Evolutionary conservation across 2,888 invertebrate species (phyloP).

Genomic region (Pseudanteris insignis): DNA sequence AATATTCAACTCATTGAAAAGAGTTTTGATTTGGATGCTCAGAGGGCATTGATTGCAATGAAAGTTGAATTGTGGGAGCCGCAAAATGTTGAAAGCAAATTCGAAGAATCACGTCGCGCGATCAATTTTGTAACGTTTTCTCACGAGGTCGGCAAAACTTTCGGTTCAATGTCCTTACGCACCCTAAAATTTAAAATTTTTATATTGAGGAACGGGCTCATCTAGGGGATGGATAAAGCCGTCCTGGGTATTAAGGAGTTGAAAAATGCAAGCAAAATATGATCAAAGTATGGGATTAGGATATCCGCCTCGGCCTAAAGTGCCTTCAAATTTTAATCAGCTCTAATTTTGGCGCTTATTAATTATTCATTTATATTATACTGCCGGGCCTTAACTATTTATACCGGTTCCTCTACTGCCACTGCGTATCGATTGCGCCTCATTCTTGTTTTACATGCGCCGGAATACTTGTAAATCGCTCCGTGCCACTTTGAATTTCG

Average conservation of each 20-base stretch:
- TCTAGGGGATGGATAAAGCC: constrained; percentile 23
- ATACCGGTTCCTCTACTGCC: not conserved
- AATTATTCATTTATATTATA: constrained; percentile 33
- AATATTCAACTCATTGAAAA: no score
- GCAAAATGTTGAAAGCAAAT: constrained; percentile 25
- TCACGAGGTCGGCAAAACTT: constrained; percentile 17
- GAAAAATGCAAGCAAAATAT: constrained; percentile 42
- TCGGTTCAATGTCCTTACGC: constrained; percentile 34
- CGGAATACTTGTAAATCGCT: constrained; percentile 13
- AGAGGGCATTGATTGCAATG: constrained; percentile 21
- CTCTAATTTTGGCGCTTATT: constrained; percentile 26
- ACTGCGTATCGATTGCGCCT: constrained; percentile 9
- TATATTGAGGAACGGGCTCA: constrained; percentile 25
- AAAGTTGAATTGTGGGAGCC: constrained; percentile 1
- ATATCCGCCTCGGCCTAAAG: constrained; percentile 14
- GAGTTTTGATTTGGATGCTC: no score
- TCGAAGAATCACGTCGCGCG: constrained; percentile 31
- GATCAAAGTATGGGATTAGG: constrained; percentile 41
- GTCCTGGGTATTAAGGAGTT: constrained; percentile 36
- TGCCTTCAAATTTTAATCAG: constrained; percentile 36
- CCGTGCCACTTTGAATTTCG: constrained; percentile 6
- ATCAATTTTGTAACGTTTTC: constrained; percentile 34
- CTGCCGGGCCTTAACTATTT: constrained; percentile 20
- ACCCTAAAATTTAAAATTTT: constrained; percentile 30
- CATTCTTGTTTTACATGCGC: constrained; percentile 9